Conservation (phyloP, 2,797 vertebrate species). For the Pseudocheirus occidentalis region DNA sequence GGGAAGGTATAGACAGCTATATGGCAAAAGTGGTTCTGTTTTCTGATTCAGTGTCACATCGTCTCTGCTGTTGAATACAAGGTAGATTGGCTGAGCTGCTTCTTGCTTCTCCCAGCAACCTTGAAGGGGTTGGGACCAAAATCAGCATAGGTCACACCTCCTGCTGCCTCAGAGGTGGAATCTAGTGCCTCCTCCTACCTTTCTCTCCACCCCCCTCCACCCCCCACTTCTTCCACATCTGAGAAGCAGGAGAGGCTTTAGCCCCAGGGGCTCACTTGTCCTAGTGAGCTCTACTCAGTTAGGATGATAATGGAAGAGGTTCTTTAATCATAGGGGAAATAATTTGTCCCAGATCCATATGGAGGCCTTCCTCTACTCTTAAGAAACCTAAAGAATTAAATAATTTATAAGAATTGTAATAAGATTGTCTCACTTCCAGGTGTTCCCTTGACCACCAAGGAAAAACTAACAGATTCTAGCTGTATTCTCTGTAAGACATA, state of each 20-base stretch:
- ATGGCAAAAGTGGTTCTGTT: not conserved
- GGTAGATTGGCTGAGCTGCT: not conserved
- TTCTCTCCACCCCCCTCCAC: not conserved
- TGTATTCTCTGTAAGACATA: not conserved
- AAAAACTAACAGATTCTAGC: not conserved
- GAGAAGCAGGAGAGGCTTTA: not conserved
- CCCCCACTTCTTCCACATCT: not conserved
- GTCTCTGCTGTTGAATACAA: not conserved
- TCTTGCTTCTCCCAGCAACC: not conserved
- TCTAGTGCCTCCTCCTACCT: not conserved
- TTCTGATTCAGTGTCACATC: not conserved
- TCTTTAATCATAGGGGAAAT: not conserved
- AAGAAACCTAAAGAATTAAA: not conserved
- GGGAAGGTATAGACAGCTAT: conserved; percentile 27
- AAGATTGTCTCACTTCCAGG: not conserved
- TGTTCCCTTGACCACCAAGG: not conserved
- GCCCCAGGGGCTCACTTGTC: not conserved
- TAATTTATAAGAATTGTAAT: not conserved
- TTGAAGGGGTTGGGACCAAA: not conserved
- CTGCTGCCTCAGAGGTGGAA: not conserved
- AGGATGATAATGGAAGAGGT: not conserved
- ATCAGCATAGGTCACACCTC: not conserved
- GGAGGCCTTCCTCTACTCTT: not conserved
- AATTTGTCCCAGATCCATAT: not conserved
- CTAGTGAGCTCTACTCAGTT: not conserved